Base-by-base conservation (phyloP, 2,113 vertebrate genomes). In the Piprites chloris region DNA sequence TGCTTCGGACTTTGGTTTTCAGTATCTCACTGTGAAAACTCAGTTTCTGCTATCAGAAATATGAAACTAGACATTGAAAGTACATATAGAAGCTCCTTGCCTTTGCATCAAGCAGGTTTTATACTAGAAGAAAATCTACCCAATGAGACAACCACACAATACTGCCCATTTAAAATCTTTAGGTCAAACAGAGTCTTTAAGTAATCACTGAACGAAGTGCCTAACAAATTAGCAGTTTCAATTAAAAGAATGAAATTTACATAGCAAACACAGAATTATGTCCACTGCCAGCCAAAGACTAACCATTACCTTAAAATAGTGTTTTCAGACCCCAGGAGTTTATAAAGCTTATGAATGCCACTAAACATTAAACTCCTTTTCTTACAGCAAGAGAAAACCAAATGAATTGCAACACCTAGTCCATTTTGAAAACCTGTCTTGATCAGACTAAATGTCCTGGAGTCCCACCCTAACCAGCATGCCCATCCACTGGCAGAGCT, bases 401-500 rank as follows among this genome's bases (percentile, higher is more conserved):
- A 87, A 16, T 7, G 63, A 75, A 65, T 59, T 55, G 26, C 5
- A 76, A 12, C 11, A 73, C 5, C 8, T 16, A 77, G 6, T 33
- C 14, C 17, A 28, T 21, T 87, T 14, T 47, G 41, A 59, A 79
- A 83, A 76, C 14, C 21, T 53, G 4, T 39, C 35, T 58, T 53
- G 6, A 47, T 69, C 28, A 66, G 33, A 78, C 33, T 18, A 77
- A 42, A 74, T 11, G 41, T 17, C 28, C 66, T 26, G 2, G 26
- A 72, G 24, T 41, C 15, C 22, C 47, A 76, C 5, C 10, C 10
- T 3, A 5, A 50, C 3, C 2, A 3, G 27, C 18, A 61, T 6
- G 26, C 12, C 24, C 13, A 81, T 1, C 3, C 3, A 2, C 17
- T 1, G 0, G 17, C 0, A 2, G 19, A 75, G 11, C 11, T 17